A percentile compares a stretch with the other conserved stretches of the same genome.
phyloP scores from a whole-genome alignment of 2,113 vertebrate species.

The Phycodurus eques region DNA sequence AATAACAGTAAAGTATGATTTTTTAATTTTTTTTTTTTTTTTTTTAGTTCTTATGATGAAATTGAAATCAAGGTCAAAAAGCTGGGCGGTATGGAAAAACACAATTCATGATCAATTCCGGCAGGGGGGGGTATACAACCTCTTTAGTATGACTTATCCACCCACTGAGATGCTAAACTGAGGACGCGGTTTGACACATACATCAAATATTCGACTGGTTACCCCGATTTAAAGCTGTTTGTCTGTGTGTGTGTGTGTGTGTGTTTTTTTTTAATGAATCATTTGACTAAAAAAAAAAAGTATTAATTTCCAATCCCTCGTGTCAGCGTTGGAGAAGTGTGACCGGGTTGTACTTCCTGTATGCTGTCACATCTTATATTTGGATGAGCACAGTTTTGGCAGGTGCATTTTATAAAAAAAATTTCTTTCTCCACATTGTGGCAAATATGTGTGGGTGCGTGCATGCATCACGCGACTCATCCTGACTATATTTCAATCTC shows the following conservation, averaged over 20 bases:
- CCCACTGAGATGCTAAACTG: slow-evolving; percentile 1
- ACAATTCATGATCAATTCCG: slow-evolving; percentile 17
- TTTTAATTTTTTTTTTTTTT: too few species aligned
- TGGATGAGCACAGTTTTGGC: background rate
- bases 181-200: slow-evolving; percentile 7
- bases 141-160: slow-evolving; percentile 17
- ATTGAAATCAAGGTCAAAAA: background rate
- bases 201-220: slow-evolving; percentile 7
- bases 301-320: background rate
- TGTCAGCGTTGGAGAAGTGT: background rate
- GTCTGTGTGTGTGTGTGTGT: too few species aligned
- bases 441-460: background rate
- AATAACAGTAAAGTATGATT: background rate
- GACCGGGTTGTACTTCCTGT: background rate
- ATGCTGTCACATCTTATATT: background rate
- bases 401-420: background rate
- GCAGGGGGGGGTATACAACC: slow-evolving; percentile 54
- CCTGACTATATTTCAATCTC: background rate
- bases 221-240: background rate
- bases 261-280: background rate
- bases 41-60: background rate
- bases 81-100: background rate
- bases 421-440: background rate
- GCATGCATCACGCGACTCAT: background rate
- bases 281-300: background rate